These are phyloP conservation scores for Eurystomus gularis DNA, from an alignment of 2,113 vertebrate genomes.

Conservation along the genomic window DNA sequence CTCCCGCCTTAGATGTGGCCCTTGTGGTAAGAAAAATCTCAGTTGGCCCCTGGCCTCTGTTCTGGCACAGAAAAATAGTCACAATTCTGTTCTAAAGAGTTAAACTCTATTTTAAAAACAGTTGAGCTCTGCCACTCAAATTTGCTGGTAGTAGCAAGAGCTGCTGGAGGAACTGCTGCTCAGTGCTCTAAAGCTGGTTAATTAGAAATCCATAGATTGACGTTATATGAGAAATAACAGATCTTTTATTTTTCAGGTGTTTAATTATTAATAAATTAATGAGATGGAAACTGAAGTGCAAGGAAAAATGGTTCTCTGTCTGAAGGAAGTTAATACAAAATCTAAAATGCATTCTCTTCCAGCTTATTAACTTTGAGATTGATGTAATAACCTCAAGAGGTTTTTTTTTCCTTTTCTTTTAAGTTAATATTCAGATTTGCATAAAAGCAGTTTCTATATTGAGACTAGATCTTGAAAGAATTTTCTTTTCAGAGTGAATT, in stretches of 20 bases:
- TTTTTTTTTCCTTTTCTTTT: not conserved
- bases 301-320: slow-evolving; percentile 17
- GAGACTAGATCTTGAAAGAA: not conserved
- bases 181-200: not conserved
- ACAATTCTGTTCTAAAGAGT: not conserved
- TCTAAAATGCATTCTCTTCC: slow-evolving; percentile 36
- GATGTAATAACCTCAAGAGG: slow-evolving; percentile 31
- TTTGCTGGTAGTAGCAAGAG: not conserved
- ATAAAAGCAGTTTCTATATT: slow-evolving; percentile 1
- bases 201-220: slow-evolving; percentile 52
- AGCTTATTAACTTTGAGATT: slow-evolving; percentile 41
- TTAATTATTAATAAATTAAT: slow-evolving; percentile 71
- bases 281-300: slow-evolving; percentile 37
- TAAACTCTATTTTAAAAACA: not conserved
- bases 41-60: not conserved
- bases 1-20: not conserved
- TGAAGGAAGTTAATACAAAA: slow-evolving; percentile 59
- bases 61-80: not conserved
- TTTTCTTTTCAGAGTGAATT: not conserved
- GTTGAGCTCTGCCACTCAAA: not conserved
- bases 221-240: not conserved
- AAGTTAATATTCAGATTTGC: not conserved
- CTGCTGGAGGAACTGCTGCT: not conserved
- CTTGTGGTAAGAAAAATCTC: not conserved
- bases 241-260: slow-evolving; percentile 38